Percentiles rank a stretch among this genome's conserved stretches.
These are phyloP conservation scores for Pelecanus crispus DNA, from an alignment of 2,113 vertebrate species.

Conservation along the genomic window DNA sequence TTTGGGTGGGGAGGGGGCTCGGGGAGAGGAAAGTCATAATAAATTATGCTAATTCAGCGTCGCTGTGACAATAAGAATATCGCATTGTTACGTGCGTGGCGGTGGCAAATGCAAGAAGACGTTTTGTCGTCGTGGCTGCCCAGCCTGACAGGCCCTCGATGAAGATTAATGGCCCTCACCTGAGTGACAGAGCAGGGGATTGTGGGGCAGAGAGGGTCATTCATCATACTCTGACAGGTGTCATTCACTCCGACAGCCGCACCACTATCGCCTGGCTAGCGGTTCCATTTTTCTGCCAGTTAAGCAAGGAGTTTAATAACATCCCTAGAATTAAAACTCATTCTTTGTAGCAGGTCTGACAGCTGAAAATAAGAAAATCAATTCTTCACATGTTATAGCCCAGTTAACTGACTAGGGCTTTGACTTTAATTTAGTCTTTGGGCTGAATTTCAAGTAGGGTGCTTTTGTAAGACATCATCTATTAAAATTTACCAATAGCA, in stretches of 20 bases:
- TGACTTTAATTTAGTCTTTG: conserved; percentile 84
- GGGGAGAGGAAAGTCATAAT: conserved; percentile 76
- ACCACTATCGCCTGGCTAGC: conserved; percentile 43
- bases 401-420: conserved; percentile 78
- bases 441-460: conserved; percentile 72
- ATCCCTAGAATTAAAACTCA: conserved; percentile 93
- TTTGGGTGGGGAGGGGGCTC: conserved; percentile 57
- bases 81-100: conserved; percentile 60
- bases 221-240: conserved; percentile 99
- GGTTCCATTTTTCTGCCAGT: conserved; percentile 80
- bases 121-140: conserved; percentile 72
- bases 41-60: conserved; percentile 88
- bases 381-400: conserved; percentile 82
- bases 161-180: conserved; percentile 98
- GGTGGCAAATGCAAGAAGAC: conserved; percentile 64
- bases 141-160: conserved; percentile 88
- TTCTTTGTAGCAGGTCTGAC: conserved; percentile 87
- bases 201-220: conserved; percentile 94
- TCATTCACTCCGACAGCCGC: conserved; percentile 88
- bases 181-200: conserved; percentile 96
- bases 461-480: conserved; percentile 79
- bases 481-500: conserved; percentile 83
- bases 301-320: conserved; percentile 94
- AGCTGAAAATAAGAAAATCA: conserved; percentile 95
- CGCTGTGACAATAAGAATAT: conserved; percentile 74